Evolutionary conservation across 2,888 invertebrate genomes (phyloP), one percentile per base, ranked within the genome.

Genomic region (Syrphus vitripennis): DNA sequence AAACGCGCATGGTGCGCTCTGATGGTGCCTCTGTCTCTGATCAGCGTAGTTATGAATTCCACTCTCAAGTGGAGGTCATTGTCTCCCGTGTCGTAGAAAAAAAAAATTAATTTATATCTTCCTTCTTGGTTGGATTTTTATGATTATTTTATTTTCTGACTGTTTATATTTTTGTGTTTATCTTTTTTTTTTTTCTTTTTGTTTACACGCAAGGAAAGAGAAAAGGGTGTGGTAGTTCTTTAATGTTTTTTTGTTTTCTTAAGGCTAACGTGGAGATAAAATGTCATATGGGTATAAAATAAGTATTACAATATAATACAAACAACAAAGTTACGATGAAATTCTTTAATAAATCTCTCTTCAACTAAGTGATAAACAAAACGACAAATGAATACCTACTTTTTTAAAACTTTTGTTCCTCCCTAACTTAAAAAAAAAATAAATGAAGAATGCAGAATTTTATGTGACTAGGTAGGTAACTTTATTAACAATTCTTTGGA

Each of bases 61-160:
- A 67, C 77, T 57, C 67, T 42, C 61, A 83, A 72, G 72, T 59
- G 67, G 77, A 77, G 82, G 71, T 82, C 82, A 82, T 82, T 82
- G 61, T 63, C 61, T 40, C 40, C 40, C 26, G 40, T 24, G 57
- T 24, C 42, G 45, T 65, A 48, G 57, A 57, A 57, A 57, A 57
- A 57, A 57, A 21, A 45, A 72, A 61, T n/a, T 12, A 29, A 69
- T 57, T 65, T 69, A 53, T 61, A 19, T 53, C 24, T 45, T 55
- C 55, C 61, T 76, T 70, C 53, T 67, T 74, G 19, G 40, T 21
- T 42, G 31, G 4, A 12, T 70, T 70, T 70, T 61, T 59, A 40
- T 69, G 19, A 24, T 61, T 14, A 21, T 29, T 55, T 19, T 16
- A 31, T 42, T 29, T 21, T 72, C 12, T 31, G 53, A 26, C 14